Base-by-base conservation (phyloP, 2,888 invertebrate genomes). In the Zygaena filipendulae region DNA sequence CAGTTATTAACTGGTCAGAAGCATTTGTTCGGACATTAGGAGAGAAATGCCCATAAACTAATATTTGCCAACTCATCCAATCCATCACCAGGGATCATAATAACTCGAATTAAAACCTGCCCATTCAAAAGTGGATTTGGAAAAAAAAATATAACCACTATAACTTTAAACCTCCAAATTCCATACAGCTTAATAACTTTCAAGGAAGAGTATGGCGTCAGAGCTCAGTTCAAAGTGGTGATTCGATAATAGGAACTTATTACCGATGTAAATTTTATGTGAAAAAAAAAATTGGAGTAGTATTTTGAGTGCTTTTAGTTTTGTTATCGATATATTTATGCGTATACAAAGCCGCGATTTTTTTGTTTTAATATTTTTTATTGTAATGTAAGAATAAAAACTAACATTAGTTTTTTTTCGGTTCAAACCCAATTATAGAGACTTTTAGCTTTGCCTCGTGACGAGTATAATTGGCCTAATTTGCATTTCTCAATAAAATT, bases 21-120 rank as follows among this genome's bases (percentile, higher is more conserved):
- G n/a, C n/a, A n/a, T n/a, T n/a, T n/a, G n/a, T n/a, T n/a, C n/a
- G n/a, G n/a, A n/a, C n/a, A n/a, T n/a, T n/a, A n/a, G n/a, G n/a
- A n/a, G n/a, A n/a, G n/a, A n/a, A n/a, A n/a, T n/a, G n/a, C n/a
- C n/a, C n/a, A n/a, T n/a, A n/a, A n/a, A n/a, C n/a, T n/a, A n/a
- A n/a, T n/a, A 62, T 54, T 55, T 41, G 74, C 64, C 45, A 44
- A 61, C 44, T 77, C 75, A 75, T 54, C 64, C 72, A 64, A 75
- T 77, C 74, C 75, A 77, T 77, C 75, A 75, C 55, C 6, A 21
- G 38, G 56, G 64, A 67, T 71, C 64, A 67, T 71, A 63, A 72
- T 72, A 72, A 69, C 59, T 59, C 62, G 72, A 77, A 77, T 75
- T 72, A 71, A 67, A 72, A 75, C 75, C 75, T 74, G 74, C 66